phyloP scores from a whole-genome alignment of 2,113 vertebrate genomes.

The Macquaria australasica region DNA sequence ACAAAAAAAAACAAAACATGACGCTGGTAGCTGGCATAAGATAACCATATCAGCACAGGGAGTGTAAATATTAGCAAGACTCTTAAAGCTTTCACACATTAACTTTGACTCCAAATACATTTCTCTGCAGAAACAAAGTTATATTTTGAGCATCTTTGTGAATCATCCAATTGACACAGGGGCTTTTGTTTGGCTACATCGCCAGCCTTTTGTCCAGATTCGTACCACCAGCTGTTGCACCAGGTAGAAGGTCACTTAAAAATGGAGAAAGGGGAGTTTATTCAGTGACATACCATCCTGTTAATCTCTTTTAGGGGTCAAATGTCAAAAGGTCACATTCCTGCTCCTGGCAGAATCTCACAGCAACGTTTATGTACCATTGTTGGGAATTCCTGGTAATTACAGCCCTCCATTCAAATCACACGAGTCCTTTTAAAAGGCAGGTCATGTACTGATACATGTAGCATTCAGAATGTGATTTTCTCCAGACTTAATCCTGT shows the following conservation, averaged over 20 bases:
- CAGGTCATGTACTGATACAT: not conserved
- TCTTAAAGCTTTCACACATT: not conserved
- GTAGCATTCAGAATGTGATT: not conserved
- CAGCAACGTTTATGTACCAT: slow-evolving; percentile 43
- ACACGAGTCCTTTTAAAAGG: not conserved
- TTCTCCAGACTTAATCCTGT: not conserved
- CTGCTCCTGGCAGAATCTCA: slow-evolving; percentile 55
- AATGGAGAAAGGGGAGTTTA: slow-evolving; percentile 39
- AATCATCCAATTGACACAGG: not conserved
- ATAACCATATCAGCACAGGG: not conserved
- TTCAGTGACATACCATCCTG: slow-evolving; percentile 55
- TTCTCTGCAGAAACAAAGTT: not conserved
- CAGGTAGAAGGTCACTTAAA: slow-evolving; percentile 9
- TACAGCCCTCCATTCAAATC: slow-evolving; percentile 14
- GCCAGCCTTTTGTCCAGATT: not conserved
- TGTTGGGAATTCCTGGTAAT: slow-evolving; percentile 38
- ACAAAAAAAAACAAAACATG: not conserved
- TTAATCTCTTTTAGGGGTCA: slow-evolving; percentile 72
- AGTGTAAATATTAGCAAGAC: slow-evolving; percentile 21
- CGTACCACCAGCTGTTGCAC: slow-evolving; percentile 2
- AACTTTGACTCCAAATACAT: not conserved
- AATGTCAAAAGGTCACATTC: slow-evolving; percentile 81
- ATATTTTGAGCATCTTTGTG: not conserved
- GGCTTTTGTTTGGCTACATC: not conserved
- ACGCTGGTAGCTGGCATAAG: not conserved